Base-by-base conservation (phyloP, 1,140 invertebrate genomes). In the Lethocerus indicus region DNA sequence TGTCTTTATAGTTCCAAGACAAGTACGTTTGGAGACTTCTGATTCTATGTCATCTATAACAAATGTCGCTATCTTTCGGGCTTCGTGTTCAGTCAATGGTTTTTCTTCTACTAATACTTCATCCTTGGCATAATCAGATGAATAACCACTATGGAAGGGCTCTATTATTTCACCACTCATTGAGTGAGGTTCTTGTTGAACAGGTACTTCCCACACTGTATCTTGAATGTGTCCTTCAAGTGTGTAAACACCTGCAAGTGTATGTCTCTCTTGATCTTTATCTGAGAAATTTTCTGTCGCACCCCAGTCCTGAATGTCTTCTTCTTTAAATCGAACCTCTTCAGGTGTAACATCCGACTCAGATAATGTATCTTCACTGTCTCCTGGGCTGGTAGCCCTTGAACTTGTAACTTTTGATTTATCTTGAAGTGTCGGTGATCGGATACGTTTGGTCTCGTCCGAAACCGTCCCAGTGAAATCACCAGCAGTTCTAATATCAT, bases 171-270 rank as follows among this genome's bases (percentile, higher is more conserved):
- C 61, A 48, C 55, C 53, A 9, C 52, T 52, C 24, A 51, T 25
- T 16, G 53, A 45, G 47, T 61, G 59, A 44, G 54, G 35, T 18
- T 67, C 63, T 57, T 72, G 69, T 61, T 75, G 69, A 14, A 76
- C 59, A 23, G 75, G 70, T 25, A 76, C 71, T 67, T 78, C 76
- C 71, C 76, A 77, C 42, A 78, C 63, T 50, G 72, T 72, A 54
- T 75, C 71, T 57, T 72, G 66, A 51, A 75, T 64, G 54, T 72
- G 66, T 60, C 74, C 67, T 60, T 73, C 67, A 21, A 71, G 67
- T 59, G 72, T 63, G 57, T 72, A 67, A 28, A 75, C 63, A n/a
- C n/a, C 18, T 39, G 43, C n/a, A 23, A 43, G 23, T 29, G n/a
- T 39, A 36, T 32, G 37, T 24, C 21, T 50, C 44, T 52, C 35